phyloP scores from a whole-genome alignment of 2,797 vertebrate genomes.

The Sebastolobus alascanus region DNA sequence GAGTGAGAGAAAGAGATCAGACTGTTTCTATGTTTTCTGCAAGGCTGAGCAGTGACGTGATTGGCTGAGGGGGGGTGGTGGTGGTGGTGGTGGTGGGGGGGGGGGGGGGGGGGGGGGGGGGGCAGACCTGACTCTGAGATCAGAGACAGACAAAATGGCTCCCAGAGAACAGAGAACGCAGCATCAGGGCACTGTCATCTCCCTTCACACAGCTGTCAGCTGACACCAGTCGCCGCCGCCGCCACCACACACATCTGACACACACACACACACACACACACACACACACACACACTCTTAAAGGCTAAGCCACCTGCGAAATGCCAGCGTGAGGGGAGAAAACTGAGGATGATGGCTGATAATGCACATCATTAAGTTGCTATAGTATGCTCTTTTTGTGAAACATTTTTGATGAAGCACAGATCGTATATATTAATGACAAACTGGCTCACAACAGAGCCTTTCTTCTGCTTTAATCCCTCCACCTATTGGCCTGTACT shows the following conservation, averaged over 20 bases:
- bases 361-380: slow-evolving; percentile 35
- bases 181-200: slow-evolving; percentile 83
- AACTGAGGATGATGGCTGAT: slow-evolving; percentile 31
- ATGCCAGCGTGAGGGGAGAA: slow-evolving; percentile 14
- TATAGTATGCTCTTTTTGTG: too few species aligned
- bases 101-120: slow-evolving; percentile 9
- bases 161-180: slow-evolving; percentile 82
- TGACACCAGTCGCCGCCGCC: slow-evolving; percentile 52
- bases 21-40: slow-evolving; percentile 82
- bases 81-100: too few species aligned
- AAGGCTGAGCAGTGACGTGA: slow-evolving; percentile 83
- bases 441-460: slow-evolving; percentile 17
- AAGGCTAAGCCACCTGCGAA: slow-evolving; percentile 49
- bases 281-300: slow-evolving; percentile 26
- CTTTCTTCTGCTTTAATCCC: slow-evolving; percentile 41
- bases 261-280: slow-evolving; percentile 23
- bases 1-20: slow-evolving; percentile 68
- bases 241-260: slow-evolving; percentile 9
- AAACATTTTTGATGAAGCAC: background rate
- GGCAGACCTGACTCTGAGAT: slow-evolving; percentile 83
- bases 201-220: slow-evolving; percentile 80
- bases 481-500: slow-evolving; percentile 43
- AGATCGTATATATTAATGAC: background rate
- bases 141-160: slow-evolving; percentile 87
- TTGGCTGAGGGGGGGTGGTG: slow-evolving; percentile 66